A percentile compares a stretch with the other conserved stretches of the same genome.
These are phyloP conservation scores for Eulemur albifrons DNA, from an alignment of 2,797 vertebrate species.

Conservation along the genomic window DNA sequence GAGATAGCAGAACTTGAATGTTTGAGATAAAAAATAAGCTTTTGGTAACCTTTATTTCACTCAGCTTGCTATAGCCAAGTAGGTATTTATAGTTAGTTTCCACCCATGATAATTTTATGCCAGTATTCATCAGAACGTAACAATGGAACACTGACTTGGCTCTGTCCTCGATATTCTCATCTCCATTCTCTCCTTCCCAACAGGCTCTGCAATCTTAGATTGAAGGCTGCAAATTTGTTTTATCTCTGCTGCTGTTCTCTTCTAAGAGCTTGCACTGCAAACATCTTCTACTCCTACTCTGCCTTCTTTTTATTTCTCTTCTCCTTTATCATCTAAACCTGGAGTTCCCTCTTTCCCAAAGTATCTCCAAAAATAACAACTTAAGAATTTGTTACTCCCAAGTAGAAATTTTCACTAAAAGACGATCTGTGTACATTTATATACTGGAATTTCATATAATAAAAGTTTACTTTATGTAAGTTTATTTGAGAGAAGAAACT, in stretches of 20 bases:
- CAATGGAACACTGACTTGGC: neutral
- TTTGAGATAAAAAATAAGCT: constrained; percentile 28
- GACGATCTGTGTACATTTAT: neutral
- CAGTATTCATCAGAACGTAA: neutral
- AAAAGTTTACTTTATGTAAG: neutral
- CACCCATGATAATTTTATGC: neutral
- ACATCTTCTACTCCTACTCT: neutral
- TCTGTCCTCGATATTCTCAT: neutral
- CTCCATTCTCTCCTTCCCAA: neutral
- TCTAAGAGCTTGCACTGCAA: neutral
- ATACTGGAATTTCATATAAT: neutral
- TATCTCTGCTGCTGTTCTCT: neutral
- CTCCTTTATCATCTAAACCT: constrained; percentile 17
- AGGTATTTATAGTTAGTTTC: constrained; percentile 39
- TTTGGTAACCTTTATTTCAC: constrained; percentile 46
- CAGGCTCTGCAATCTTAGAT: neutral
- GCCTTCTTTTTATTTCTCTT: neutral
- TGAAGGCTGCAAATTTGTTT: neutral
- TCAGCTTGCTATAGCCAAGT: neutral
- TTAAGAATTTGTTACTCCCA: neutral
- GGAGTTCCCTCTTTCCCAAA: neutral
- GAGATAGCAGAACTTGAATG: constrained; percentile 18
- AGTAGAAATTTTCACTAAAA: constrained; percentile 28
- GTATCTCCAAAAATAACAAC: constrained; percentile 4
- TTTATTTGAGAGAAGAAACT: neutral